Evolutionary conservation across 2,888 invertebrate genomes (phyloP).

Genomic region (Autographa pulchrina): DNA sequence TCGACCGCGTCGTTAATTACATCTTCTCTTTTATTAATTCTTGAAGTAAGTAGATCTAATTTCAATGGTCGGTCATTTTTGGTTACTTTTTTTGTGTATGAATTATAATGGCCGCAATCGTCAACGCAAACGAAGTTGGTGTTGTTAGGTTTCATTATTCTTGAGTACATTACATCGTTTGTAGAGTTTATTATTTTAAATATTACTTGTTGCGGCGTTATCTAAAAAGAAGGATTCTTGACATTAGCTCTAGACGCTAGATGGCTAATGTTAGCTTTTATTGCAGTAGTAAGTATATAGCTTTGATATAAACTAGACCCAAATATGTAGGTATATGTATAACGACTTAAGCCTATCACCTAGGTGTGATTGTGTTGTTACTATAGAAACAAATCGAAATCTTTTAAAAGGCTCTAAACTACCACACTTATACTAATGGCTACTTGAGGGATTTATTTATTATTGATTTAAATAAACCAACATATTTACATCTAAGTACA

Average conservation of each 20-base stretch:
- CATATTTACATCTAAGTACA: no score
- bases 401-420: no score
- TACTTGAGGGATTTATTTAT: no score
- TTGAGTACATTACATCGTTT: conserved; percentile 75
- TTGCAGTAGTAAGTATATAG: no score
- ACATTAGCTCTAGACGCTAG: not conserved
- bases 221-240: conserved; percentile 63
- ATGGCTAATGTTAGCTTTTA: no score
- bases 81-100: conserved; percentile 55
- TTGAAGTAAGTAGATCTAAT: conserved; percentile 34
- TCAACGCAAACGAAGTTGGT: conserved; percentile 70
- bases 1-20: not conserved
- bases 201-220: conserved; percentile 64
- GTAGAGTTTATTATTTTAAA: conserved; percentile 73
- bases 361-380: no score
- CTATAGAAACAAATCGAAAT: no score
- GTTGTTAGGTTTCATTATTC: conserved; percentile 72
- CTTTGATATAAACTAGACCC: no score
- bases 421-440: no score
- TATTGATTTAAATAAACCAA: no score
- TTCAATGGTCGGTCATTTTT: conserved; percentile 61
- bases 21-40: conserved; percentile 30
- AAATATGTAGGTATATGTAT: no score
- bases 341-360: no score
- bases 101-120: conserved; percentile 70